A percentile compares a stretch with the other conserved stretches of the same genome.
Conservation (phyloP, 1,140 invertebrate genomes). For the Drosophila tropicalis region DNA sequence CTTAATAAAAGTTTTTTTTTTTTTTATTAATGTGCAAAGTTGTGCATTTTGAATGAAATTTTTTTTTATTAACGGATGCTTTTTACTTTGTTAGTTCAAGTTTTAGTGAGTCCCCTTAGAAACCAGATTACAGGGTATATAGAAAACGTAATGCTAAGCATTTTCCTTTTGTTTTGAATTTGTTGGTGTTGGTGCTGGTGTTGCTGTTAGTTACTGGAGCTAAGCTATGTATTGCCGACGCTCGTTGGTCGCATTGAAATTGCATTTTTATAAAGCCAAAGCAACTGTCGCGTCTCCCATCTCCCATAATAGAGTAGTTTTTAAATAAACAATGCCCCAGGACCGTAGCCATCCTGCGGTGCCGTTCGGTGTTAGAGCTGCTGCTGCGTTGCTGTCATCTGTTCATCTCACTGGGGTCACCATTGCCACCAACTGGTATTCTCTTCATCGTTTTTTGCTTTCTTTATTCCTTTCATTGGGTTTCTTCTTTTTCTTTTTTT, state of each 20-base stretch:
- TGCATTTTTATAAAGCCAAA: constrained; percentile 64
- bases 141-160: neutral
- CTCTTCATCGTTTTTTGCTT: neutral
- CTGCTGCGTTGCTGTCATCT: constrained; percentile 36
- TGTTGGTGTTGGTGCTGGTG: constrained; percentile 15
- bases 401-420: constrained; percentile 12
- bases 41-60: no score
- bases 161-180: neutral
- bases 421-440: constrained; percentile 15
- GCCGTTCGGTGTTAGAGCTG: constrained; percentile 15
- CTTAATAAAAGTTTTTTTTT: no score
- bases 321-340: constrained; percentile 61
- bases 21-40: no score
- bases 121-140: neutral
- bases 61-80: no score
- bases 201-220: constrained; percentile 13
- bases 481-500: neutral
- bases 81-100: neutral
- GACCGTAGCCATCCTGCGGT: constrained; percentile 34
- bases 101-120: neutral
- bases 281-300: constrained; percentile 26
- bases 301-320: constrained; percentile 60
- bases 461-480: neutral
- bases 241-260: constrained; percentile 42
- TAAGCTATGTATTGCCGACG: constrained; percentile 1